A percentile compares a stretch with the other conserved stretches of the same genome.
Conservation (phyloP, 2,797 vertebrate genomes). For the Coluber constrictor region DNA sequence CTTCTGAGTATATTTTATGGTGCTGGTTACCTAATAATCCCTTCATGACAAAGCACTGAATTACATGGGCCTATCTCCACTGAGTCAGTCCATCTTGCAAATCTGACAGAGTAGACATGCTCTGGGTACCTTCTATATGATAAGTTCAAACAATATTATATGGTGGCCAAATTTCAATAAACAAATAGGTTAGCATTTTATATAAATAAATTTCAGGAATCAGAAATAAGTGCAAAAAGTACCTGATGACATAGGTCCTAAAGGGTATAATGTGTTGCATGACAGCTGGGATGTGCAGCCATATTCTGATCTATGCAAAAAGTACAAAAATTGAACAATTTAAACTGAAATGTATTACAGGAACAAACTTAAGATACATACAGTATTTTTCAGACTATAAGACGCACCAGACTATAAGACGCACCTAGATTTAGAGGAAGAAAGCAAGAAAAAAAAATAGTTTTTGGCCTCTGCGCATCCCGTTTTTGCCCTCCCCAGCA, state of each 20-base stretch:
- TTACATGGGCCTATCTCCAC: not conserved
- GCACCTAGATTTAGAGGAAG: too few relatives aligned
- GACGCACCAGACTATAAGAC: too few relatives aligned
- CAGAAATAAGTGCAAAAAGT: constrained; percentile 40
- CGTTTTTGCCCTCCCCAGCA: too few relatives aligned
- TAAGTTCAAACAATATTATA: not conserved
- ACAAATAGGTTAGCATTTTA: not conserved
- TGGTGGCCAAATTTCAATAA: not conserved
- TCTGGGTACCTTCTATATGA: not conserved
- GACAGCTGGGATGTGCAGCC: constrained; percentile 97
- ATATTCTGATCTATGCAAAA: constrained; percentile 85
- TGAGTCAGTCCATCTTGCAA: not conserved
- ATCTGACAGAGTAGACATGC: not conserved
- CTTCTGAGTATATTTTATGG: not conserved
- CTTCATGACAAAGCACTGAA: not conserved
- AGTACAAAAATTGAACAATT: constrained; percentile 58
- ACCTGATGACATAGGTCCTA: constrained; percentile 96
- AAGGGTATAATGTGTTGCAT: constrained; percentile 99
- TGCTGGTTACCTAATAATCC: not conserved
- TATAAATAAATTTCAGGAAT: constrained; percentile 6
- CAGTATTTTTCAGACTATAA: too few relatives aligned
- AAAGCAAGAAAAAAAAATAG: too few relatives aligned
- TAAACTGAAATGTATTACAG: constrained; percentile 32
- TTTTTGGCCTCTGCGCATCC: too few relatives aligned
- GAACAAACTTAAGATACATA: not conserved